Evolutionary conservation across 2,888 invertebrate genomes (phyloP).

Genomic region (Melinopterus prodromus): DNA sequence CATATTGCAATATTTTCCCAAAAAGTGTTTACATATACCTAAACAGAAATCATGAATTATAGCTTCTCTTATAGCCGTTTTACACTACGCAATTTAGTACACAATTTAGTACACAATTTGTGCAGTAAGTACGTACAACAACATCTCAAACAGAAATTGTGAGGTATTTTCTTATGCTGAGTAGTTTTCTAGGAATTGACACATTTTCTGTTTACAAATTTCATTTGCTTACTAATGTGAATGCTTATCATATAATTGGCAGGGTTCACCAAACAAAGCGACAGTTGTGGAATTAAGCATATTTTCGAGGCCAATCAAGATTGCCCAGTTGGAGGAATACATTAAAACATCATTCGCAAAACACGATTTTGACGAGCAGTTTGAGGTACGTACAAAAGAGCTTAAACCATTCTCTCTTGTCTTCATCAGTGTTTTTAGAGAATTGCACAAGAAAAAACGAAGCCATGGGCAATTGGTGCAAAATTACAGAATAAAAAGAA

Average conservation of each 20-base stretch:
- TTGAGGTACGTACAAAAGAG: neutral
- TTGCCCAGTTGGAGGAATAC: conserved; percentile 14
- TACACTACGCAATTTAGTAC: too few species aligned
- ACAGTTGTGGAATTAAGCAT: neutral
- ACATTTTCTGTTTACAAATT: too few species aligned
- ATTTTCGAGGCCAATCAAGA: neutral
- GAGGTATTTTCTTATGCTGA: too few species aligned
- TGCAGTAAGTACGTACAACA: too few species aligned
- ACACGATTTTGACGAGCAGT: conserved; percentile 24
- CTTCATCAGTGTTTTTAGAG: conserved; percentile 48
- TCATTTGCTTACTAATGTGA: neutral
- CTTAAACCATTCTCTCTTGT: neutral
- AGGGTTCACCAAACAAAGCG: neutral
- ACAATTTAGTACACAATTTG: too few species aligned
- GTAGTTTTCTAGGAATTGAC: too few species aligned
- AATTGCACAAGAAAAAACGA: conserved; percentile 57
- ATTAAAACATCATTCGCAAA: conserved; percentile 26
- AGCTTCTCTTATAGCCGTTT: too few species aligned
- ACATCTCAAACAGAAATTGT: too few species aligned
- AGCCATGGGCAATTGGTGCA: conserved; percentile 56
- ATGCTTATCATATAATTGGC: neutral
- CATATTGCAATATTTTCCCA: too few species aligned
- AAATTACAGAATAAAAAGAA: conserved; percentile 59
- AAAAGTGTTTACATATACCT: too few species aligned
- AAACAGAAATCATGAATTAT: too few species aligned